A percentile compares a stretch with the other conserved stretches of the same genome.
Evolutionary conservation across 2,113 vertebrate species (phyloP).

Genomic region (Orientallactaga bullata): DNA sequence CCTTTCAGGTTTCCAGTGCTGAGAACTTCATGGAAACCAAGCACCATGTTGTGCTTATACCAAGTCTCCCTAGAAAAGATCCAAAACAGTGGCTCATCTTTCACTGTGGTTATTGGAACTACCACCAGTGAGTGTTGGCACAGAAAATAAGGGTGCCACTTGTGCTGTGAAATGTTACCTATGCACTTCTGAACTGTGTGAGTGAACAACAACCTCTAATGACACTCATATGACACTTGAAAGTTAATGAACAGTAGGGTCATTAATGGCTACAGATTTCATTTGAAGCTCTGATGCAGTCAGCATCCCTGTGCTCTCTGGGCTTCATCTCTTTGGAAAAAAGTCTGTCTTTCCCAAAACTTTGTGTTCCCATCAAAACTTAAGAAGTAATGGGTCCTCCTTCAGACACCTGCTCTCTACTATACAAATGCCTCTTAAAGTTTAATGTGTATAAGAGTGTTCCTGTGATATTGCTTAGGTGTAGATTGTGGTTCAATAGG

Average conservation of each 20-base stretch:
- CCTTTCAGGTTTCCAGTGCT: no score
- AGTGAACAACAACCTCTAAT: background rate
- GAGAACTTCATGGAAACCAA: background rate
- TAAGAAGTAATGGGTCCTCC: background rate
- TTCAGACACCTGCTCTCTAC: background rate
- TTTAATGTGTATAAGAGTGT: background rate
- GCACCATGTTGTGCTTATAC: background rate
- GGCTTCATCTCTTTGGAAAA: background rate
- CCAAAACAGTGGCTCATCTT: background rate
- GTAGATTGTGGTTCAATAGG: background rate
- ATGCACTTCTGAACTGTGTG: background rate
- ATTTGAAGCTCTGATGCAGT: background rate
- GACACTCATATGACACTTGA: background rate
- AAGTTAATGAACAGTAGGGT: background rate
- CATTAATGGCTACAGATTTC: background rate
- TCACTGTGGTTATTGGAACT: background rate
- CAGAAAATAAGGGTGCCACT: background rate
- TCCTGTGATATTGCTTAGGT: background rate
- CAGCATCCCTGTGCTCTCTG: background rate
- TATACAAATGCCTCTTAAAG: background rate
- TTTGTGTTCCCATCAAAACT: background rate
- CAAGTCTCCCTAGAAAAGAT: background rate
- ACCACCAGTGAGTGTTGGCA: background rate
- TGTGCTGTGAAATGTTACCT: background rate
- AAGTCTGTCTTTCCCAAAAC: slow-evolving; percentile 8